phyloP scores from a whole-genome alignment of 2,888 invertebrate species.

The Folsomia manolachei region DNA sequence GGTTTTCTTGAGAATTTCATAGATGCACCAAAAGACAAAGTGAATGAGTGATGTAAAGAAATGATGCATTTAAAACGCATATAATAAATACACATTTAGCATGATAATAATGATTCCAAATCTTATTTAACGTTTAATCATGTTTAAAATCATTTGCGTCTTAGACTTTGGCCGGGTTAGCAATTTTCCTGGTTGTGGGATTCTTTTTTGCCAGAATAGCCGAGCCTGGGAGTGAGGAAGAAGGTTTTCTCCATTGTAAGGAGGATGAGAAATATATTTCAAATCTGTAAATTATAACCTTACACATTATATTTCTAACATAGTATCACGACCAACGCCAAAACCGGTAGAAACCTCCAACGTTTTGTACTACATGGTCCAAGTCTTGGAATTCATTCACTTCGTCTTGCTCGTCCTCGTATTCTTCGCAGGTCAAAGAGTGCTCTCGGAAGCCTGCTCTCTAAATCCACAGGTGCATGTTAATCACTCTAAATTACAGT shows the following conservation, averaged over 20 bases:
- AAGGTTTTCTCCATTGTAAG: neutral
- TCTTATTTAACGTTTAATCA: neutral
- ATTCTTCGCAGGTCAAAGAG: constrained; percentile 1
- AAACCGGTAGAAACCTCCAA: neutral
- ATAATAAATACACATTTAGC: no score
- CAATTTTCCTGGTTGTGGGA: neutral
- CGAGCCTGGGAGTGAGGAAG: neutral
- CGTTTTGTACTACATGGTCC: neutral
- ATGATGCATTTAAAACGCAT: no score
- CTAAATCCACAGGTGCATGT: neutral
- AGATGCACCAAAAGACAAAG: no score
- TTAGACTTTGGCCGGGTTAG: neutral
- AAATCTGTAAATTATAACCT: no score
- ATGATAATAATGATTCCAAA: no score
- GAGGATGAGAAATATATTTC: no score
- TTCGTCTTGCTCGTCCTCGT: neutral
- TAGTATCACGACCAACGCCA: neutral
- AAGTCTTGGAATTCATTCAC: neutral
- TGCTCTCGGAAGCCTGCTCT: neutral
- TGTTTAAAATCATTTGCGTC: neutral
- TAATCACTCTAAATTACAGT: neutral
- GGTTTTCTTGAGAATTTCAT: no score
- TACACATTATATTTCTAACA: no score
- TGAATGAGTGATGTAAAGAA: no score
- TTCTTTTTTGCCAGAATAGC: neutral